Conservation (phyloP, 2,113 vertebrate species). For the Semicossyphus pulcher region DNA sequence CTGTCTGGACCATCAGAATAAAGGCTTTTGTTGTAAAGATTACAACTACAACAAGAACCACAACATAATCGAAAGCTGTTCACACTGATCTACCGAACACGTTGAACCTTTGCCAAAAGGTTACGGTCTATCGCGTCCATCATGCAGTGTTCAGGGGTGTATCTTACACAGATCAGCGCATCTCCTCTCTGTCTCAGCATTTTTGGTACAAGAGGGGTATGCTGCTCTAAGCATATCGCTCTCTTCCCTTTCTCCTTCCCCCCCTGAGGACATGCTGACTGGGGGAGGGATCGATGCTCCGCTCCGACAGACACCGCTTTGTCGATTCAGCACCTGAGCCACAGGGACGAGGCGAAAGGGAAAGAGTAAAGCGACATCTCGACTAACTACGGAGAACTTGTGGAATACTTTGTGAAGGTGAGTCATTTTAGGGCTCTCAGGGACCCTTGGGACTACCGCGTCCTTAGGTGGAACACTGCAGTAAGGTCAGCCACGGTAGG, state of each 20-base stretch:
- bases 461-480: constrained; percentile 59
- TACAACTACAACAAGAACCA: constrained; percentile 23
- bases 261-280: constrained; percentile 53
- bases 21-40: constrained; percentile 19
- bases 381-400: constrained; percentile 60
- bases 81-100: constrained; percentile 36
- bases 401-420: constrained; percentile 73
- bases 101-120: constrained; percentile 68
- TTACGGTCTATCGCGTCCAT: constrained; percentile 51
- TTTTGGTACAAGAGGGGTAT: constrained; percentile 66
- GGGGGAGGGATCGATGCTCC: constrained; percentile 72
- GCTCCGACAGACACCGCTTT: constrained; percentile 71
- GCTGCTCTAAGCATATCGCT: constrained; percentile 78
- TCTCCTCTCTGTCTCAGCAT: constrained; percentile 78
- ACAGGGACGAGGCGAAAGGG: constrained; percentile 49
- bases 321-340: constrained; percentile 80
- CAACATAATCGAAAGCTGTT: constrained; percentile 27
- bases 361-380: constrained; percentile 58
- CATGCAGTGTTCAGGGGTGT: constrained; percentile 47
- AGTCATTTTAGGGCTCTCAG: constrained; percentile 54
- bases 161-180: constrained; percentile 78
- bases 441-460: constrained; percentile 42
- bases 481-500: constrained; percentile 25
- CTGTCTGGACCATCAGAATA: constrained; percentile 13
- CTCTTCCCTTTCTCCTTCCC: constrained; percentile 20